Evolutionary conservation across 2,797 vertebrate species (phyloP).

Genomic region (Myotis findleyi): DNA sequence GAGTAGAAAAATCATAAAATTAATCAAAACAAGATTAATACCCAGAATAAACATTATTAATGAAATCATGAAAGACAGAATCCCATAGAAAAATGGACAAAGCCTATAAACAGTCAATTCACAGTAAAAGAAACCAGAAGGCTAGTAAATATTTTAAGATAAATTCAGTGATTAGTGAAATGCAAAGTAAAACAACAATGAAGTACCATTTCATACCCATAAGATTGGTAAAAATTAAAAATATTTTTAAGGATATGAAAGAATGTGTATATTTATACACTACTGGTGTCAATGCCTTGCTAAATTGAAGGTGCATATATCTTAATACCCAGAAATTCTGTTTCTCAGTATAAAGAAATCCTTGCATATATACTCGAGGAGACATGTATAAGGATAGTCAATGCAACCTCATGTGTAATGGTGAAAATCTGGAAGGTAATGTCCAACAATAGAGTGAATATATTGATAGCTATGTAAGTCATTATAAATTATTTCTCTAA

Average conservation of each 20-base stretch:
- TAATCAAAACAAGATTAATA: conserved; percentile 27
- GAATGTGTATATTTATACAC: not conserved
- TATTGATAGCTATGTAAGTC: not conserved
- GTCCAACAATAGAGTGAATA: not conserved
- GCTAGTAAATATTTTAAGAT: conserved; percentile 16
- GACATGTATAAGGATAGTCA: not conserved
- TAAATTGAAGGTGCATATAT: not conserved
- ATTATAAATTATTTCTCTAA: not conserved
- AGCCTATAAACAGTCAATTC: not conserved
- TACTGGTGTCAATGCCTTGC: not conserved
- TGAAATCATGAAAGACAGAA: conserved; percentile 19
- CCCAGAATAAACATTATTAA: not conserved
- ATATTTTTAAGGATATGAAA: not conserved
- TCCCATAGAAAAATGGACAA: not conserved
- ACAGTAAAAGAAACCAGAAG: not conserved
- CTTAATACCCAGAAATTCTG: not conserved
- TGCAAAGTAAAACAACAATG: conserved; percentile 35
- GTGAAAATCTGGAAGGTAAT: not conserved
- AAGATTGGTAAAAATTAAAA: conserved; percentile 21
- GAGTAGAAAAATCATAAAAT: not conserved
- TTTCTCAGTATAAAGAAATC: conserved; percentile 7
- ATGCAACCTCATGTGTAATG: not conserved
- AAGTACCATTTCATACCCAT: not conserved
- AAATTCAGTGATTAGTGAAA: conserved; percentile 44
- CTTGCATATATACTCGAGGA: not conserved